Base-by-base conservation (phyloP, 2,797 vertebrate species). In the Microcaecilia unicolor region DNA sequence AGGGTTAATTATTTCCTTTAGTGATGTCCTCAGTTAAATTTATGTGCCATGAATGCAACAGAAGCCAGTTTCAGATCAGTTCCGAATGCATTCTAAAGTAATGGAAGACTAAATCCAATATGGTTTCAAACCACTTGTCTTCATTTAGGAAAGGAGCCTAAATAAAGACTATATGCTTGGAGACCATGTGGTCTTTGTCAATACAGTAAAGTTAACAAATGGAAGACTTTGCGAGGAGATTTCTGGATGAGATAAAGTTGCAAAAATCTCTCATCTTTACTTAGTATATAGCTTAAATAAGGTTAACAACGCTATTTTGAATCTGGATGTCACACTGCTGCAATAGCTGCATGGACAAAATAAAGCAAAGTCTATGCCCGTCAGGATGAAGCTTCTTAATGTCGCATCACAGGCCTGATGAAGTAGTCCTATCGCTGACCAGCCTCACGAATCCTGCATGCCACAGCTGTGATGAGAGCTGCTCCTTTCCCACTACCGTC, bases 401-500 rank as follows among this genome's bases (percentile, higher is more conserved):
- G 4, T 41, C 15, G 22, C 25, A 16, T 32, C 41, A 31, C 42
- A 14, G 52, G 33, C 39, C 43, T 36, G n/a, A n/a, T n/a, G n/a
- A n/a, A n/a, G n/a, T n/a, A n/a, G 23, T 25, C 11, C 62, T 80
- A 84, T 9, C 80, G 76, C 62, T 82, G 81, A 2, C 70, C 83
- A 0, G 75, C 80, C 4, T 80, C 86, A 1, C 82, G 80, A 44
- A 93, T 76, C 38, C 94, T 81, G 23, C 90, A 97, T 10, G 95
- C 91, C 29, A 97, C 93, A 0, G 93, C 95, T 0, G 94, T 94
- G 77, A 98, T 97, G 44, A 99, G 86, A 0, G 95, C 95, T 0
- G 94, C 94, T 2, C 94, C 95, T 32, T 96, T 99, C 19, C 95
- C 93, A 1, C 95, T 99, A 53, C 95, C 94, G 0, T 97, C 94